Percentiles rank a stretch among this genome's conserved stretches.
Evolutionary conservation across 2,888 invertebrate species (phyloP).

Genomic region (Rhingia rostrata): DNA sequence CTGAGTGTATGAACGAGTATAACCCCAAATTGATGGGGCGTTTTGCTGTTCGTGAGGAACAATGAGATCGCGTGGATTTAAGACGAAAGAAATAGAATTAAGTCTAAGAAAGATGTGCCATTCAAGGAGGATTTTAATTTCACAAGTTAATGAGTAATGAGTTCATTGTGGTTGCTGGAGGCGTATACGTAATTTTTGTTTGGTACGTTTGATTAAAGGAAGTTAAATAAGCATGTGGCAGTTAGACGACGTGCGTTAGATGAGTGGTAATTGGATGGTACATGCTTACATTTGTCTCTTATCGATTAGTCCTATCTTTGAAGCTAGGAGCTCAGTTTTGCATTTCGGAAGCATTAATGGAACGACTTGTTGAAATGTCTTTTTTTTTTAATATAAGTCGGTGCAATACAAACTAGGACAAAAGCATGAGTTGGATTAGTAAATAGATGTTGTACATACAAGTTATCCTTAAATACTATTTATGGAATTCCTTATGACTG

Average conservation of each 20-base stretch:
- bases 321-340: no score
- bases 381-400: no score
- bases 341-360: no score
- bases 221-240: neutral
- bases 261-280: neutral
- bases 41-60: conserved; percentile 22
- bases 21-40: conserved; percentile 14
- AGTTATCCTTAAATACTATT: no score
- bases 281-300: no score
- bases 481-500: no score
- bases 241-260: neutral
- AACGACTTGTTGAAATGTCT: no score
- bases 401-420: no score
- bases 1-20: conserved; percentile 12
- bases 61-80: conserved; percentile 22
- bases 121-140: conserved; percentile 8
- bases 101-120: neutral
- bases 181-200: conserved; percentile 31
- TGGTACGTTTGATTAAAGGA: neutral
- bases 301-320: no score
- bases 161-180: neutral
- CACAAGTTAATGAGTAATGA: conserved; percentile 2
- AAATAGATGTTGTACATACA: no score
- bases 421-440: no score
- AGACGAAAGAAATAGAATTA: conserved; percentile 9